These are phyloP conservation scores for Microctonus aethiopoides DNA, from an alignment of 2,888 invertebrate species.

Conservation along the genomic window DNA sequence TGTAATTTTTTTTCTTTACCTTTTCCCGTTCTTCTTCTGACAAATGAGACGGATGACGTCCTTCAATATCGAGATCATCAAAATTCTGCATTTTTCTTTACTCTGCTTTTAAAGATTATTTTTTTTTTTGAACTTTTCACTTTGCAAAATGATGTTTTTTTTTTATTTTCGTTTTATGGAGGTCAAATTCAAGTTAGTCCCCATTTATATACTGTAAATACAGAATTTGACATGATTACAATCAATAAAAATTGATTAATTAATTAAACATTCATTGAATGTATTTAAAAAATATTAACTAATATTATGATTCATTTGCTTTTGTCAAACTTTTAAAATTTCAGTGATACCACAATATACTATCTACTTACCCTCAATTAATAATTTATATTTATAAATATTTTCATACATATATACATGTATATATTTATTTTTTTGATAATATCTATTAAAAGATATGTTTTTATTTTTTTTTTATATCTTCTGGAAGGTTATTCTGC, in stretches of 20 bases:
- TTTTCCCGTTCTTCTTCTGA: conserved; percentile 64
- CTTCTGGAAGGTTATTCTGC: background rate
- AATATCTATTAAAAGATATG: background rate
- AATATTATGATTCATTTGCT: background rate
- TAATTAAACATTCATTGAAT: background rate
- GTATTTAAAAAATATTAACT: background rate
- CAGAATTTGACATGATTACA: background rate
- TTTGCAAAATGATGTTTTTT: background rate
- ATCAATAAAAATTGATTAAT: background rate
- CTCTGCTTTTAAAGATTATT: background rate
- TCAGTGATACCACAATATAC: conserved; percentile 36
- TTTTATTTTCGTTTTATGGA: background rate
- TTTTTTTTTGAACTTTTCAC: background rate
- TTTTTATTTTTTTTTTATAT: background rate
- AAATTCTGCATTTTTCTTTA: conserved; percentile 62
- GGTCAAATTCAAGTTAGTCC: background rate
- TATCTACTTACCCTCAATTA: conserved; percentile 45
- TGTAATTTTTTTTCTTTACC: conserved; percentile 60
- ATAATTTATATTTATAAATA: conserved; percentile 6
- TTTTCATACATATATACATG: background rate
- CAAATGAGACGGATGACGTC: conserved; percentile 62
- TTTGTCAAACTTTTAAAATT: background rate
- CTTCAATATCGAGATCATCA: conserved; percentile 66
- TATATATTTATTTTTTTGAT: background rate
- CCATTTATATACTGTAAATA: background rate